Base-by-base conservation (phyloP, 1,140 invertebrate genomes). In the Rhyzopertha dominica region DNA sequence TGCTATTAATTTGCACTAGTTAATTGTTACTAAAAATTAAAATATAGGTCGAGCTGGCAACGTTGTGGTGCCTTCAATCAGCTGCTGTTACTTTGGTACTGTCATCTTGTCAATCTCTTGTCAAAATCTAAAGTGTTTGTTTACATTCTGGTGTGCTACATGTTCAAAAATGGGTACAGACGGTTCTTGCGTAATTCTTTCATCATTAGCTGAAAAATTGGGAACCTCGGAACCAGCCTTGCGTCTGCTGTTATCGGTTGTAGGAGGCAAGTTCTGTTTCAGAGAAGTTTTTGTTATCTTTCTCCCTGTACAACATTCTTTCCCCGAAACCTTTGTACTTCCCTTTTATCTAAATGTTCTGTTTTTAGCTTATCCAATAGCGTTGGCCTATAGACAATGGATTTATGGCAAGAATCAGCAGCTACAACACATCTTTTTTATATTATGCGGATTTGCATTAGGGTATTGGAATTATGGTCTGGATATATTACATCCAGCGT, bases 381-480 rank as follows among this genome's bases (percentile, higher is more conserved):
- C 82, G 7, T 61, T 82, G 8, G 40, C 90, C 17, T 83, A 92
- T 60, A 75, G 80, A 51, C 64, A 71, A 49, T 62, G 62, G 28
- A 44, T 89, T 4, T 77, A 73, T 43, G 72, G 71, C 37, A 73
- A 75, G 55, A 55, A 67, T 40, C 65, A 70, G 40, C 54, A 58
- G 14, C 49, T 77, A 17, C 82, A 90, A 65, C 85, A 92, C 66
- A 24, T 84, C n/a, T 91, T 75, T 66, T 90, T 92, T 57, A 75
- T 79, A 23, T 9, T 73, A 0, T 76, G 72, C 48, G 90, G 90
- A 13, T 53, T 90, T 8, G 58, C 71, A 8, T 67, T 92, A 29
- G 85, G 85, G 34, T 79, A 79, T 47, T 93, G 84, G 64, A 94
- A 93, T 66, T 93, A 89, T 73, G 87, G 88, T 12, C 58, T 65